Evolutionary conservation across 2,888 invertebrate genomes (phyloP), one percentile per base, ranked within the genome.

Genomic region (Rapana venosa): DNA sequence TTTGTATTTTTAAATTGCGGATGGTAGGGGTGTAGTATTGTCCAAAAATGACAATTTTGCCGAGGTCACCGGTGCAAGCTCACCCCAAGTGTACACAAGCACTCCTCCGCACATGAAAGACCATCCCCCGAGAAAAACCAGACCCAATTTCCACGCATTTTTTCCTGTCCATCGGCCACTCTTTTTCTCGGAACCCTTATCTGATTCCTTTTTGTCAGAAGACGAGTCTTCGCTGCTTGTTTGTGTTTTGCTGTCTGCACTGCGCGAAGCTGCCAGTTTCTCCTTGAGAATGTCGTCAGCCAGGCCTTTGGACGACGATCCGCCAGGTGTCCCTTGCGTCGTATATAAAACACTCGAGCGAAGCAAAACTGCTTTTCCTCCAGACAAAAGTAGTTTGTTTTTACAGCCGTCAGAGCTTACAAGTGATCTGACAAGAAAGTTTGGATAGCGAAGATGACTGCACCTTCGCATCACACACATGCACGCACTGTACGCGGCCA

Each of bases 61-160:
- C 32, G n/a, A 15, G 35, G 56, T 79, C 32, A 74, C n/a, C 8
- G 13, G 30, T 81, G 56, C n/a, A n/a, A 74, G 84, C 93, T 90
- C 92, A 94, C 94, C 94, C 93, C 93, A 94, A 56, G 92, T 87
- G 79, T 92, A 86, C n/a, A 94, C 87, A 36, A 95, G 88, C 58
- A 92, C 90, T 26, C 93, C 93, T 66, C 90, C 87, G 87, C 92
- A 91, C 13, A 94, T 36, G 4, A 93, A 61, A 13, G 91, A 89
- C 91, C 91, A 91, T 32, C 92, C 92, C 47, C 92, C 92, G 15
- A 95, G 88, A 83, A 92, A 92, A 58, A 93, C 88, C 26, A 95
- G 91, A 22, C 95, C 95, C 32, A 94, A 87, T 89, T 95, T 95
- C 95, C 95, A 95, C 1, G 94, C 94, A 92, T 95, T 94, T 90